Conservation (phyloP, 2,113 vertebrate species). For the Rhinopithecus roxellana region DNA sequence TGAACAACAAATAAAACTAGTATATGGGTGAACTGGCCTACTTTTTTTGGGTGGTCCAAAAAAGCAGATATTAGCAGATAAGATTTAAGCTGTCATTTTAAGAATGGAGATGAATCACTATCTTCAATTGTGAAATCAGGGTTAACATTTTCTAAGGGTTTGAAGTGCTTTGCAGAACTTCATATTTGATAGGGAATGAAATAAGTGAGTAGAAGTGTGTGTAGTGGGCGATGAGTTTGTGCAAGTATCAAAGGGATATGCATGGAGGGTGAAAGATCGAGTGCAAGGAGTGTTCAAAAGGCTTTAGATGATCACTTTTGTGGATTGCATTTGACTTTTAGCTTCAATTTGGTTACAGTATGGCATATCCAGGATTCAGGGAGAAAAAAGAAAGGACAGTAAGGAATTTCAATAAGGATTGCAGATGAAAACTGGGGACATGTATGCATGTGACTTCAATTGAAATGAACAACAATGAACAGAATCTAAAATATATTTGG, state of each 20-base stretch:
- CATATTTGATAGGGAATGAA: not conserved
- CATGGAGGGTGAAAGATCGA: not conserved
- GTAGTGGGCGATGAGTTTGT: too few species aligned
- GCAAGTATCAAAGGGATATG: rapidly evolving
- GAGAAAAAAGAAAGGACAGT: not conserved
- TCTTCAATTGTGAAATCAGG: not conserved
- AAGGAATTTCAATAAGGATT: too few species aligned
- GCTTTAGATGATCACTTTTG: not conserved
- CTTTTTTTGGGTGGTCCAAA: not conserved
- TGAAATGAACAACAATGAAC: not conserved
- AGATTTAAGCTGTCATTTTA: not conserved
- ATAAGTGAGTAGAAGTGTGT: not conserved
- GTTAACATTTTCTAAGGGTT: not conserved
- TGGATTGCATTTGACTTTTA: not conserved
- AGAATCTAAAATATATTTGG: not conserved
- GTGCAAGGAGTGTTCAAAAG: not conserved
- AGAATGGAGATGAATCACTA: not conserved
- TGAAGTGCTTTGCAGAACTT: not conserved
- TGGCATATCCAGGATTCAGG: not conserved
- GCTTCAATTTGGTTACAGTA: not conserved
- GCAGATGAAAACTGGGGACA: not conserved
- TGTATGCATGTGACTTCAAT: rapidly evolving
- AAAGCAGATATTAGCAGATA: not conserved
- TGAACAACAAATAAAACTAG: not conserved
- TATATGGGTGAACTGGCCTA: not conserved